Evolutionary conservation across 2,113 vertebrate species (phyloP).

Genomic region (Marmota flaviventris): DNA sequence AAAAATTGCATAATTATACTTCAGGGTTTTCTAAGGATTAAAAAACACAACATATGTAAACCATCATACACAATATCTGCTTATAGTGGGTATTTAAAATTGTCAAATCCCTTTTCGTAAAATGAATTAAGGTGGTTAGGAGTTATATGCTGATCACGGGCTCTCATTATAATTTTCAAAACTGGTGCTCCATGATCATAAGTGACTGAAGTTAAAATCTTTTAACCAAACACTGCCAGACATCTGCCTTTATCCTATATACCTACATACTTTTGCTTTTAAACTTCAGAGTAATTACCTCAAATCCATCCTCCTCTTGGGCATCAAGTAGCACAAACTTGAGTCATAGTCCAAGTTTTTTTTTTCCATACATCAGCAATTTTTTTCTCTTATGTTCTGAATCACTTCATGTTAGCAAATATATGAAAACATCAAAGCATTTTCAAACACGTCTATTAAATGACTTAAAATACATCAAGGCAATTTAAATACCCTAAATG

Average conservation of each 20-base stretch:
- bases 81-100: not conserved
- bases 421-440: not conserved
- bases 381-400: not conserved
- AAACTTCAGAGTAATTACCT: not conserved
- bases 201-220: not conserved
- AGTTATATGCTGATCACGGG: not conserved
- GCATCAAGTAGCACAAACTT: not conserved
- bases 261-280: accelerated
- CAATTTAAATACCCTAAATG: not conserved
- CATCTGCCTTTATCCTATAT: not conserved
- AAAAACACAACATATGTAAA: slow-evolving; percentile 1
- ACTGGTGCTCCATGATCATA: not conserved
- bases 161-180: slow-evolving; percentile 38
- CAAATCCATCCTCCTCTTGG: not conserved
- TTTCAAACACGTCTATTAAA: no score
- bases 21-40: slow-evolving; percentile 13
- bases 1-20: not conserved
- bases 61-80: not conserved
- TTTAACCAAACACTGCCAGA: not conserved
- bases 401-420: not conserved
- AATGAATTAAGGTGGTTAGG: not conserved
- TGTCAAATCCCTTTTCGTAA: not conserved
- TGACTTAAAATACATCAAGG: not conserved
- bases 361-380: not conserved
- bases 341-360: not conserved